These are phyloP conservation scores for Pelvicachromis taeniatus DNA, from an alignment of 2,113 vertebrate genomes.

Conservation along the genomic window DNA sequence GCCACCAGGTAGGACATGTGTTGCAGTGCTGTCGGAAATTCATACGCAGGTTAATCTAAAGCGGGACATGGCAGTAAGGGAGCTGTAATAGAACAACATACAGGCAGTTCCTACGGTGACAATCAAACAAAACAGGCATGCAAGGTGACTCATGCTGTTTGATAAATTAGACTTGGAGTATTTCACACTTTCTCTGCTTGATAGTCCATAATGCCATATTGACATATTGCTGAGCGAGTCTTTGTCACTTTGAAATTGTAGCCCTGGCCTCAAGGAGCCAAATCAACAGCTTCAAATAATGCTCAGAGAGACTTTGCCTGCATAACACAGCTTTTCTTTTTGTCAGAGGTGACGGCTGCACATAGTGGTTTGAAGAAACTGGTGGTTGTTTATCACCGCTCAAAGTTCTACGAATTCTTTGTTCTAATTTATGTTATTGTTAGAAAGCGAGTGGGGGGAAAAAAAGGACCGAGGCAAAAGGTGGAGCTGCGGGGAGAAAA, in stretches of 20 bases:
- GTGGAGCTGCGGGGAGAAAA: neutral
- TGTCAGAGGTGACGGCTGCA: neutral
- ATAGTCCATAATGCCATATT: slow-evolving; percentile 25
- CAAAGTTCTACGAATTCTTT: neutral
- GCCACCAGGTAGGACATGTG: neutral
- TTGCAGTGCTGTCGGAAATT: slow-evolving; percentile 4
- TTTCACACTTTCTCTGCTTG: slow-evolving; percentile 32
- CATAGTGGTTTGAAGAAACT: neutral
- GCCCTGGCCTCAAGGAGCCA: neutral
- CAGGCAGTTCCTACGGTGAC: slow-evolving; percentile 22
- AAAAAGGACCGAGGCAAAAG: neutral
- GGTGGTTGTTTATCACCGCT: neutral
- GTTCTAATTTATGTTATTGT: neutral
- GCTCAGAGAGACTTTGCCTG: neutral
- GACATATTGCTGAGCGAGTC: slow-evolving; percentile 18
- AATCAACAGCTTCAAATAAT: neutral
- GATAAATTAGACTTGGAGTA: slow-evolving; percentile 39
- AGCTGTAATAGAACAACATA: neutral
- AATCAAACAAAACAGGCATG: slow-evolving; percentile 37
- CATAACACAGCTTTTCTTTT: neutral
- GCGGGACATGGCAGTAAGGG: slow-evolving; percentile 1
- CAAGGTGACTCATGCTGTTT: slow-evolving; percentile 54
- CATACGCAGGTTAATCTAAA: slow-evolving; percentile 7
- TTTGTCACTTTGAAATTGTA: slow-evolving; percentile 20
- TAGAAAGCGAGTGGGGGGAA: neutral